Percentiles rank a stretch among this genome's conserved stretches.
Conservation (phyloP, 2,797 vertebrate species). For the Yasuhikotakia modesta region DNA sequence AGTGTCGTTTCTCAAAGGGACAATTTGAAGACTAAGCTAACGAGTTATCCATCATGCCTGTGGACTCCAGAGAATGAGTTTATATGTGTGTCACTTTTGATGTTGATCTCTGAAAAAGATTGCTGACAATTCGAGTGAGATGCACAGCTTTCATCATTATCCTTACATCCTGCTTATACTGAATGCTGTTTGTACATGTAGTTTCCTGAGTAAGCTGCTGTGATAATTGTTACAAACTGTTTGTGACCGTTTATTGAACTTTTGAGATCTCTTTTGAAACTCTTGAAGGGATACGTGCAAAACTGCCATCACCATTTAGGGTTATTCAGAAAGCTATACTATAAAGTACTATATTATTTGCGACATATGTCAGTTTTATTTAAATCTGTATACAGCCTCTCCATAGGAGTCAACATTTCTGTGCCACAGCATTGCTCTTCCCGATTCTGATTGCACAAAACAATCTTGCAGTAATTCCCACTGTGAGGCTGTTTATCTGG, state of each 20-base stretch:
- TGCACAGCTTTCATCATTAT: constrained; percentile 10
- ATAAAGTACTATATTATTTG: not conserved
- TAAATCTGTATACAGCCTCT: constrained; percentile 1
- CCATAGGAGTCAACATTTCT: not conserved
- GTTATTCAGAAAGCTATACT: not conserved
- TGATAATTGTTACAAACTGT: constrained; percentile 8
- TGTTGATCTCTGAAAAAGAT: constrained; percentile 23
- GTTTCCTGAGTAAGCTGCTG: not conserved
- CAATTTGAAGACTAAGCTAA: constrained; percentile 51
- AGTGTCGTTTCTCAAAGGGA: constrained; percentile 42
- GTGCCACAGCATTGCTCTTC: not conserved
- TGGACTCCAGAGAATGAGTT: constrained; percentile 13
- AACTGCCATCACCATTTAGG: not conserved
- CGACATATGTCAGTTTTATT: too few relatives aligned
- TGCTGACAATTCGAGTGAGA: constrained; percentile 34
- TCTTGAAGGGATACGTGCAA: not conserved
- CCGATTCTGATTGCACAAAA: not conserved
- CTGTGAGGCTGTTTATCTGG: constrained; percentile 17
- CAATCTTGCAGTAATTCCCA: constrained; percentile 24
- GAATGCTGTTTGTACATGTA: not conserved
- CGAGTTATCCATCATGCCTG: constrained; percentile 46
- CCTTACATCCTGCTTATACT: constrained; percentile 9
- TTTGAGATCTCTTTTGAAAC: not conserved
- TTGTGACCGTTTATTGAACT: not conserved
- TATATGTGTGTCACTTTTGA: constrained; percentile 30